Base-by-base conservation (phyloP, 2,888 invertebrate species). In the Hirtodrosophila duncani region DNA sequence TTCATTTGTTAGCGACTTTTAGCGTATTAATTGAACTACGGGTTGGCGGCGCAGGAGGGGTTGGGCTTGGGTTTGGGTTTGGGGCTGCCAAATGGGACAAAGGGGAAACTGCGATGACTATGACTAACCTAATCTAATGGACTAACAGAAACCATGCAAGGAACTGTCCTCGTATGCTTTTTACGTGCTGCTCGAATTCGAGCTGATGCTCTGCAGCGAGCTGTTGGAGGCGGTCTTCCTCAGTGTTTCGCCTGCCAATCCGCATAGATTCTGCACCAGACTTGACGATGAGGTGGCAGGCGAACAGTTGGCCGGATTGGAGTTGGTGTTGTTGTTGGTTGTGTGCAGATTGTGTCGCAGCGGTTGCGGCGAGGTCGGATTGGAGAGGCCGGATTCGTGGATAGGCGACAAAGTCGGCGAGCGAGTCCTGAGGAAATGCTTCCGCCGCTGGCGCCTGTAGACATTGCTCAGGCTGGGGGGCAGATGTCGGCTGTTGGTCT, bases 331-430 rank as follows among this genome's bases (percentile, higher is more conserved):
- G 29, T 51, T 38, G 7, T n/a, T 33, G 20, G 46, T 31, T 7
- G 30, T 23, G 1, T 64, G 52, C 39, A 58, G 34, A 13, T 84
- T 85, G 59, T 88, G 88, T 14, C 88, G 84, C 64, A 87, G 82
- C 2, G 86, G 84, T 55, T 88, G 87, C 1, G 92, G 91, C 46
- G 91, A 91, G 9, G 91, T 90, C 1, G 91, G 91, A 87, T 92
- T 92, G 33, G 92, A 92, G 10, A 91, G 86, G 18, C 92, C 92
- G 31, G 92, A 91, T 75, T 92, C 92, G 51, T 91, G 89, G 43
- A 92, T 92, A 18, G 92, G 92, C 43, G 92, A 92, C 48, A 92
- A 84, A 21, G 90, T 89, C 21, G 90, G 89, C 18, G 89, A 86
- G 81, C 89, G 75, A 52, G 87, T 83, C 80, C 89, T 84, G 79